Base-by-base conservation (phyloP, 2,113 vertebrate species). In the Petrocephalus microphthalmus region DNA sequence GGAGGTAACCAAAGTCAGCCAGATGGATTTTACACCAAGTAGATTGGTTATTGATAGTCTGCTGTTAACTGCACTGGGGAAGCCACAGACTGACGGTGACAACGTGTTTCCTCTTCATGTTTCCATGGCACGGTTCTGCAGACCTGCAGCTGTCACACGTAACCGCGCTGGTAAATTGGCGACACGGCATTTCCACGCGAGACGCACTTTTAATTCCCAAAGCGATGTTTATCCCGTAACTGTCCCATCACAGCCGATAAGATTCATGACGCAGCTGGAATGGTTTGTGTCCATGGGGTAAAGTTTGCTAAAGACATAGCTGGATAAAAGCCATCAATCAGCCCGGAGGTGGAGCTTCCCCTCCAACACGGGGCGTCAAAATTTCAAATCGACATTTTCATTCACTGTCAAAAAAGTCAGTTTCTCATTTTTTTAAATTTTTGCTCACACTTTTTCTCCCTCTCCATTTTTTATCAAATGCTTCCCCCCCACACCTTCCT, bases 381-480 rank as follows among this genome's bases (percentile, higher is more conserved):
- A 88, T 94, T 94, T 92, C 11, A 92, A 45, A 91, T 91, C 13
- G 88, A 85, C 47, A 91, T 89, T 92, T 92, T 93, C 91, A 94
- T 94, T 93, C 92, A 90, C 93, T 90, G 90, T 88, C 87, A 88
- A 60, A 81, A 85, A 84, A 89, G 33, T 67, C 15, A 2, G 13
- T 37, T 78, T 78, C 5, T 2, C 33, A 78, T 51, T 84, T 90
- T 87, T 91, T 92, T 86, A 90, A 92, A 94, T 94, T 95, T 95
- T 94, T 90, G 87, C 91, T 92, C 87, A n/a, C 89, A 86, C 91
- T 92, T 95, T 94, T 96, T 93, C 94, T 93, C 89, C 89, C 89
- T 89, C 93, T 94, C 91, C 93, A 95, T 94, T 94, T 94, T 95
- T 94, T 91, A 94, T 93, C 91, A 91, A 91, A 93, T 88, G 15